Evolutionary conservation across 1,140 invertebrate species (phyloP).

Genomic region (Leptinotarsa undecemlineata): DNA sequence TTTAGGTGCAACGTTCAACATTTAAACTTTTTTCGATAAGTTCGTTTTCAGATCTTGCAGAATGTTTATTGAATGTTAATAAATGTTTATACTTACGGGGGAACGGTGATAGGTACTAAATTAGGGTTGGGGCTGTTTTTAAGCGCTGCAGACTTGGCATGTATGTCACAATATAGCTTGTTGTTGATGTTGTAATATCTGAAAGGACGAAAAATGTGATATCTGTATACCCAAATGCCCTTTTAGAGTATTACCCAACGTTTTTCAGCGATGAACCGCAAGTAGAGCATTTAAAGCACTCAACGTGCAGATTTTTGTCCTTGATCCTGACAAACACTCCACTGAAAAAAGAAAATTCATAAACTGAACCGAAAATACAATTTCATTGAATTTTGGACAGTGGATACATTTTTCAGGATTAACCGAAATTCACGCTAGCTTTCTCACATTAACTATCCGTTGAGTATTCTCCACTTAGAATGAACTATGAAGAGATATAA

Average conservation of each 20-base stretch:
- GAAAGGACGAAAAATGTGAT: constrained; percentile 25
- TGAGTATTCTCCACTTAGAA: too few species aligned
- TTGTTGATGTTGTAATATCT: constrained; percentile 92
- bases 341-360: constrained; percentile 58
- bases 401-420: too few species aligned
- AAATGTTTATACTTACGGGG: constrained; percentile 68
- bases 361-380: background rate
- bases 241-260: constrained; percentile 66
- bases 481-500: too few species aligned
- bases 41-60: too few species aligned
- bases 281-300: constrained; percentile 95
- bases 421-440: too few species aligned
- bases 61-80: background rate
- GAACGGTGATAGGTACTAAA: constrained; percentile 76
- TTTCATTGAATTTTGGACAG: too few species aligned
- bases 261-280: constrained; percentile 95
- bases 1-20: too few species aligned
- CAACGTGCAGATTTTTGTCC: constrained; percentile 93
- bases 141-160: constrained; percentile 86
- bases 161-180: constrained; percentile 95
- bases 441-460: too few species aligned
- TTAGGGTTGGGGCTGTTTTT: constrained; percentile 77
- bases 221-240: too few species aligned
- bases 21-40: too few species aligned
- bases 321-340: constrained; percentile 95